Evolutionary conservation across 2,888 invertebrate genomes (phyloP).

Genomic region (Leptopterna dolabrata): DNA sequence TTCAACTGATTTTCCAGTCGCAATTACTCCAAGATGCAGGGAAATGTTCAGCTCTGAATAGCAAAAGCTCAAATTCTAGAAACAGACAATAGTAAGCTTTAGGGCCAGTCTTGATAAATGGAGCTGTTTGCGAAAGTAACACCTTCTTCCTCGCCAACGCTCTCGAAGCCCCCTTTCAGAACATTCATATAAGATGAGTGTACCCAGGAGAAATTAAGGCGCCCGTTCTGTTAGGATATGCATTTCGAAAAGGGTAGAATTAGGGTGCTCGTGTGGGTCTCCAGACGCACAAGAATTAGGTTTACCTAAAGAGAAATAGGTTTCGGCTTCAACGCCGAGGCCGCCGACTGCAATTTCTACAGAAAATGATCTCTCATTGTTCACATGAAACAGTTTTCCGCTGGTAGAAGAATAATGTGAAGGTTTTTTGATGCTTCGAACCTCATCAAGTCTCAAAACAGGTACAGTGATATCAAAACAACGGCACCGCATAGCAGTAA

Average conservation of each 20-base stretch:
- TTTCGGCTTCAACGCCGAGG: neutral
- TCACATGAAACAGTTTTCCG: neutral
- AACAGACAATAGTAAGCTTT: neutral
- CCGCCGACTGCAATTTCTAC: neutral
- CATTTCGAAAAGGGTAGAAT: slow-evolving; percentile 3
- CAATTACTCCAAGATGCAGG: no score
- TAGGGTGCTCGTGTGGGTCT: slow-evolving; percentile 15
- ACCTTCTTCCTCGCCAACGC: neutral
- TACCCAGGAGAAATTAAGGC: slow-evolving; percentile 45
- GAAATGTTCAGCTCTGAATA: no score
- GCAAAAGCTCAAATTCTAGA: no score
- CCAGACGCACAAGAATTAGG: slow-evolving; percentile 19
- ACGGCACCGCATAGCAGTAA: no score
- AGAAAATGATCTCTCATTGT: neutral
- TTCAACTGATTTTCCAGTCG: no score
- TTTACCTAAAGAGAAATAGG: slow-evolving; percentile 3
- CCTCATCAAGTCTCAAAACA: no score
- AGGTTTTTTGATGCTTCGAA: no score
- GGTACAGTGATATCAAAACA: no score
- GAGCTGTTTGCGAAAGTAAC: neutral
- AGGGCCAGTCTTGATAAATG: neutral
- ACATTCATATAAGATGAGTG: slow-evolving; percentile 47
- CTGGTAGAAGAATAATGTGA: neutral
- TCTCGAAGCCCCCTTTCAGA: neutral
- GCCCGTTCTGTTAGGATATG: slow-evolving; percentile 24